Evolutionary conservation across 2,797 vertebrate species (phyloP).

Genomic region (Tympanoctomys barrerae): DNA sequence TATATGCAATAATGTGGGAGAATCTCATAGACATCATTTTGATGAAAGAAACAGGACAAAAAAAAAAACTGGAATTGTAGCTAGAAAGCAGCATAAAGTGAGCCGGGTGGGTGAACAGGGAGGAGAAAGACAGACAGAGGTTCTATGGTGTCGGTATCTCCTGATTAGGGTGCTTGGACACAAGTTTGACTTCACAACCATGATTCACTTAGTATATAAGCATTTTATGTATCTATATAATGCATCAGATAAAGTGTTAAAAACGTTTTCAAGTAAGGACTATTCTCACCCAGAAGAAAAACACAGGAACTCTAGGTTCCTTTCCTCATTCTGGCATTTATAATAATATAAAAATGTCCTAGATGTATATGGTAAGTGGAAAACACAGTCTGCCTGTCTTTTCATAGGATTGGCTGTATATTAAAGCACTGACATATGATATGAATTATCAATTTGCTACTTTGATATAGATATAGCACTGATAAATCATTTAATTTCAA

Average conservation of each 20-base stretch:
- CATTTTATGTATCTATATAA: not conserved
- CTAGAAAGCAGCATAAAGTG: not conserved
- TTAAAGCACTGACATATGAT: not conserved
- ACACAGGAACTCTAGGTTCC: not conserved
- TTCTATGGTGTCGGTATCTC: not conserved
- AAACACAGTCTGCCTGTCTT: not conserved
- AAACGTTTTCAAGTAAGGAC: not conserved
- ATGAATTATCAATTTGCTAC: not conserved
- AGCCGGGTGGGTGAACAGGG: not conserved
- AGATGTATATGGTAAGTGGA: not conserved
- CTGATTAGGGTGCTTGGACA: not conserved
- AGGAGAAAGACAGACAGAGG: not conserved
- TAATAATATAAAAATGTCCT: not conserved
- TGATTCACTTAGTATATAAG: not conserved
- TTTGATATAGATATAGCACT: not conserved
- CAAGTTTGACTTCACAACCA: not conserved
- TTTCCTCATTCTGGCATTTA: not conserved
- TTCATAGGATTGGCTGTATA: not conserved
- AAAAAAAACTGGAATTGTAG: not conserved
- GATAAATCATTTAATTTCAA: constrained; percentile 15
- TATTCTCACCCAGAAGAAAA: not conserved
- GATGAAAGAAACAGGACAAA: not conserved
- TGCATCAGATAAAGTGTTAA: not conserved
- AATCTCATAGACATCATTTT: not conserved
- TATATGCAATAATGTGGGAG: not conserved